phyloP scores from a whole-genome alignment of 2,113 vertebrate genomes.

The Cettia cetti region DNA sequence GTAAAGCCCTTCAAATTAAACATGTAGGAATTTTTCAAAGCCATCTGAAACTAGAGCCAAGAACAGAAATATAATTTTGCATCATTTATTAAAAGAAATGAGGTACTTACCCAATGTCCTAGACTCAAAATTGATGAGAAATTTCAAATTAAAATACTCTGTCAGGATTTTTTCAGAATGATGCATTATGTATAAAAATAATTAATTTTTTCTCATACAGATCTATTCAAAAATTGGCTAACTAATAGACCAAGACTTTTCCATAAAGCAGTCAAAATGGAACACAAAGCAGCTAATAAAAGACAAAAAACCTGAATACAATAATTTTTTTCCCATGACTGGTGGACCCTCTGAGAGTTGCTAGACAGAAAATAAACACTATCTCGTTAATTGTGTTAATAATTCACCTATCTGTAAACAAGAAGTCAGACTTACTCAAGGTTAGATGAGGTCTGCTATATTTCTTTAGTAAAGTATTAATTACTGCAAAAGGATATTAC shows the following conservation, averaged over 20 bases:
- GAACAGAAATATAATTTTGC: not conserved
- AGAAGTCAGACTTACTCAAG: not conserved
- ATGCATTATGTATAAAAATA: not conserved
- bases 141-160: not conserved
- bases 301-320: not conserved
- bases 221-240: not conserved
- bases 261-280: not conserved
- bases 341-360: not conserved
- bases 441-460: not conserved
- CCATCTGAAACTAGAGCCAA: not conserved
- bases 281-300: not conserved
- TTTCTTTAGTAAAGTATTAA: conserved; percentile 60
- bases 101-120: not conserved
- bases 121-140: not conserved
- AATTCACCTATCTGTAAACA: conserved; percentile 43
- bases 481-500: not conserved
- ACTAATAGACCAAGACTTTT: not conserved
- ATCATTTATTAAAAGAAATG: not conserved
- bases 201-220: not conserved
- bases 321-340: not conserved
- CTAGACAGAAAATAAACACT: conserved; percentile 19
- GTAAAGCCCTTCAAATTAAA: not conserved
- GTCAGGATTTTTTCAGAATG: not conserved
- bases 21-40: not conserved
- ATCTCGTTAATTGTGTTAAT: conserved; percentile 32